phyloP scores from a whole-genome alignment of 2,888 invertebrate genomes.

The Chrysolina haemoptera region DNA sequence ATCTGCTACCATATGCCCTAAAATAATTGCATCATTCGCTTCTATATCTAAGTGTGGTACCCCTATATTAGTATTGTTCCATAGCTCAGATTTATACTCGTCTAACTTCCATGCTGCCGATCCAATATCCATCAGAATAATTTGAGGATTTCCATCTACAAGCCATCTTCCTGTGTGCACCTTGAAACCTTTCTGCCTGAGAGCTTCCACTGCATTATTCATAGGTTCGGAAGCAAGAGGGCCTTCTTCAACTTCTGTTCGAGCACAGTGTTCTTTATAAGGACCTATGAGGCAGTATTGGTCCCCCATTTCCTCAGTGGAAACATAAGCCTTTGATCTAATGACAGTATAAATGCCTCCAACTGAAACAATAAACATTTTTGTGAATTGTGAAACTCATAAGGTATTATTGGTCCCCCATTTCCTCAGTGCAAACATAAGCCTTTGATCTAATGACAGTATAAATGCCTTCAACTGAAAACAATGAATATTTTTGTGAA shows the following conservation, averaged over 20 bases:
- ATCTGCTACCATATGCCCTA: conserved; percentile 95
- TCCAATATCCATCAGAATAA: conserved; percentile 97
- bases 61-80: conserved; percentile 92
- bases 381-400: too few relatives aligned
- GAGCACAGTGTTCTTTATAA: conserved; percentile 93
- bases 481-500: too few relatives aligned
- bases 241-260: conserved; percentile 95
- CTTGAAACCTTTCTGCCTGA: conserved; percentile 91
- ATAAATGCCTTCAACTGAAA: too few relatives aligned
- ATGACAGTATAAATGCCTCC: conserved; percentile 99
- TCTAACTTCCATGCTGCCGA: conserved; percentile 97
- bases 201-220: conserved; percentile 81
- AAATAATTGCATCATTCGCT: conserved; percentile 96
- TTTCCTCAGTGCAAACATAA: too few relatives aligned
- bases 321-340: conserved; percentile 96
- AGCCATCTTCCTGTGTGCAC: conserved; percentile 97
- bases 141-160: conserved; percentile 99
- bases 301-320: conserved; percentile 98
- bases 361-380: conserved; percentile 74
- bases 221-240: conserved; percentile 85
- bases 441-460: too few relatives aligned
- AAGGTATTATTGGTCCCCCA: too few relatives aligned
- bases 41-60: conserved; percentile 95
- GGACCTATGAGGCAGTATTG: conserved; percentile 97
- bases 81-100: conserved; percentile 94